Percentiles rank a stretch among this genome's conserved stretches.
Conservation (phyloP, 2,888 invertebrate species). For the Sesia apiformis region DNA sequence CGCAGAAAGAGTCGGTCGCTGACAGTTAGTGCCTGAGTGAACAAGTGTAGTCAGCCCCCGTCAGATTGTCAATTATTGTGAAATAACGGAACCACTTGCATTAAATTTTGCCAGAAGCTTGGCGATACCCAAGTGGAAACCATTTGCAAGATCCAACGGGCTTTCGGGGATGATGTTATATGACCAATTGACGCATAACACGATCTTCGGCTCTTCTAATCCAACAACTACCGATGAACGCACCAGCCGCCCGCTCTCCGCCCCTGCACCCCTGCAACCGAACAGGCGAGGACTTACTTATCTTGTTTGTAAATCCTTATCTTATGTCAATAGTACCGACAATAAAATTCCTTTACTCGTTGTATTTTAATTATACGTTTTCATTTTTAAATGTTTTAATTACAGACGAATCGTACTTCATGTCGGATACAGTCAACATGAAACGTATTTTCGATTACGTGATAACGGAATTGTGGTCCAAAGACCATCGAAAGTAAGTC, state of each 20-base stretch:
- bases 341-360: neutral
- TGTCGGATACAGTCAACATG: slow-evolving; percentile 44
- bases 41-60: too few species aligned
- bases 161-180: too few species aligned
- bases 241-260: neutral
- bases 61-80: too few species aligned
- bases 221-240: neutral
- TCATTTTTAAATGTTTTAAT: slow-evolving; percentile 4
- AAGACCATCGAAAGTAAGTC: slow-evolving; percentile 74
- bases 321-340: neutral
- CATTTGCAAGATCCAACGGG: too few species aligned
- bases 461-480: slow-evolving; percentile 77
- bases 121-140: too few species aligned
- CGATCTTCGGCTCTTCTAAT: too few species aligned
- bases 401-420: slow-evolving; percentile 16
- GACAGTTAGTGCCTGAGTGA: too few species aligned
- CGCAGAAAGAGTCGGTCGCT: too few species aligned
- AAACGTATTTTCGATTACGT: slow-evolving; percentile 90
- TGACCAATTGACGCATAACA: too few species aligned
- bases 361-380: neutral
- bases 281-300: neutral
- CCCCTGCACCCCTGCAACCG: neutral
- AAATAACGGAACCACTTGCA: too few species aligned
- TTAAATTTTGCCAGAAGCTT: too few species aligned
- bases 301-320: neutral